Evolutionary conservation across 2,797 vertebrate species (phyloP).

Genomic region (Apogon talboti): DNA sequence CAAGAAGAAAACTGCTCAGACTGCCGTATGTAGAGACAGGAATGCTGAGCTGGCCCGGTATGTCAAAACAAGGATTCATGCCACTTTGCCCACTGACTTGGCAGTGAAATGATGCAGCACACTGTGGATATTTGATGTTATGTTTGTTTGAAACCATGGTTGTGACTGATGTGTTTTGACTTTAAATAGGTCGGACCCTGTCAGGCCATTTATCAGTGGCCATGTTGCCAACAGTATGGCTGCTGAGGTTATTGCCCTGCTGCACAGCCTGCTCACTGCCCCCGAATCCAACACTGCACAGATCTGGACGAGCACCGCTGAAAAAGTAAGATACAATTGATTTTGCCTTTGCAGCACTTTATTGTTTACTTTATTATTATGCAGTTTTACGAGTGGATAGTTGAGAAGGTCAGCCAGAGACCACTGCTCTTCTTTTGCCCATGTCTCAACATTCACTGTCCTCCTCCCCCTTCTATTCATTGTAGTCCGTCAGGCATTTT

Average conservation of each 20-base stretch:
- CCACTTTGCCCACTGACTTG: no score
- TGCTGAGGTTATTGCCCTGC: slow-evolving; percentile 95
- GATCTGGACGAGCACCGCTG: slow-evolving; percentile 97
- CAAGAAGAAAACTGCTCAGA: slow-evolving; percentile 98
- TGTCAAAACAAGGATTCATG: background rate
- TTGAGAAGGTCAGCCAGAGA: no score
- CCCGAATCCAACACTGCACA: slow-evolving; percentile 97
- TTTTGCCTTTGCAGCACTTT: background rate
- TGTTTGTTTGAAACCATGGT: background rate
- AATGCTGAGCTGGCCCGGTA: slow-evolving; percentile 96
- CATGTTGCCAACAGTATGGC: slow-evolving; percentile 99
- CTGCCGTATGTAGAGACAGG: slow-evolving; percentile 93
- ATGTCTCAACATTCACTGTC: no score
- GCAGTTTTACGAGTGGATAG: no score
- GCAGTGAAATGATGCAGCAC: no score
- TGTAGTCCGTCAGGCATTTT: no score
- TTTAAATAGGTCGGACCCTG: slow-evolving; percentile 90
- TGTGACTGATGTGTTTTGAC: background rate
- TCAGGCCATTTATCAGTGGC: slow-evolving; percentile 97
- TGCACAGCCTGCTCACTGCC: slow-evolving; percentile 96
- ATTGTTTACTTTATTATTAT: no score
- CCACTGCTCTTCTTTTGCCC: no score
- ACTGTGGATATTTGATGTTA: background rate
- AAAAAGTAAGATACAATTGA: slow-evolving; percentile 85
- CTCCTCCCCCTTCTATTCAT: no score